Percentiles rank a stretch among this genome's conserved stretches.
phyloP scores from a whole-genome alignment of 2,888 invertebrate genomes.

The Trichopoda pennipes region DNA sequence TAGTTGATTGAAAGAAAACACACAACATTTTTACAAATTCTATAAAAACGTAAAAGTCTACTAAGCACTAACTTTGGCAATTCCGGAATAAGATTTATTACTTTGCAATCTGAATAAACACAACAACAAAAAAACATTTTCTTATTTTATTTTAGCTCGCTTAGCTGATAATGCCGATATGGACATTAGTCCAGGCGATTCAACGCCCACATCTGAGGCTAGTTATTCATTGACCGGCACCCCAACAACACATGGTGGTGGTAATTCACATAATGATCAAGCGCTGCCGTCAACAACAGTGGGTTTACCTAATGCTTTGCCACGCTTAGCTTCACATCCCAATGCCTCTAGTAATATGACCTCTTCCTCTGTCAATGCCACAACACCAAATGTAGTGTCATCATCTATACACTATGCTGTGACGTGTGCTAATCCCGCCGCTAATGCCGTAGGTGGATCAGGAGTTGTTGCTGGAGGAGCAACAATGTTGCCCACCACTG shows the following conservation, averaged over 20 bases:
- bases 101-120: neutral
- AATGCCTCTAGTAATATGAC: conserved; percentile 73
- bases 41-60: no score
- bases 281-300: conserved; percentile 73
- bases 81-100: no score
- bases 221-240: conserved; percentile 83
- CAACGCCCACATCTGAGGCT: conserved; percentile 92
- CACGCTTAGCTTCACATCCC: conserved; percentile 82
- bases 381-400: conserved; percentile 65
- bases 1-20: no score
- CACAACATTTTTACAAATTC: no score
- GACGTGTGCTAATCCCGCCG: conserved; percentile 66
- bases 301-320: conserved; percentile 82
- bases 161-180: conserved; percentile 88
- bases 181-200: conserved; percentile 96
- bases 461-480: conserved; percentile 74
- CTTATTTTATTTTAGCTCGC: conserved; percentile 74
- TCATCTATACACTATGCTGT: conserved; percentile 75
- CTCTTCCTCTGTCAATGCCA: conserved; percentile 69
- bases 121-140: neutral
- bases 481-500: conserved; percentile 76
- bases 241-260: conserved; percentile 76
- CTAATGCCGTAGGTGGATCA: conserved; percentile 61
- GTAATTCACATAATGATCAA: conserved; percentile 72
- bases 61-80: no score